A percentile compares a stretch with the other conserved stretches of the same genome.
Conservation (phyloP, 2,113 vertebrate genomes). For the Narcine bancroftii region DNA sequence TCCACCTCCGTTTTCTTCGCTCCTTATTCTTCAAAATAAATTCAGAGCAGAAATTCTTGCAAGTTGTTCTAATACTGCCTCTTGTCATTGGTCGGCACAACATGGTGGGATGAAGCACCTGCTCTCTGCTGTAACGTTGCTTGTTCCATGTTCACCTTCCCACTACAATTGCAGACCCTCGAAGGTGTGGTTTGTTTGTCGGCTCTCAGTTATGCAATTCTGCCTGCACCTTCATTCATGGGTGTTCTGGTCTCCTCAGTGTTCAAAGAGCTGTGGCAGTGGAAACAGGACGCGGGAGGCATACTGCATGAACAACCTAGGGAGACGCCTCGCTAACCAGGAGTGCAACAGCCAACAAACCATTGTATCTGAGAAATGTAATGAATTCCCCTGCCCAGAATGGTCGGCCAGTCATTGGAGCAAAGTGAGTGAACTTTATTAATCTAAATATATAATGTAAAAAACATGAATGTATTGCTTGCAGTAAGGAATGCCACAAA, state of each 20-base stretch:
- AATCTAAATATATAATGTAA: not conserved
- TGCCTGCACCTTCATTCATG: not conserved
- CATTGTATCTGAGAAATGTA: constrained; percentile 62
- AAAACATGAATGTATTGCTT: not conserved
- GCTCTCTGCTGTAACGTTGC: no score
- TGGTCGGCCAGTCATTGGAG: constrained; percentile 86
- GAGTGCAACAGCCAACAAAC: constrained; percentile 70
- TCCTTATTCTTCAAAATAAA: no score
- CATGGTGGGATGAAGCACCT: no score
- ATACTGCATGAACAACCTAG: constrained; percentile 79
- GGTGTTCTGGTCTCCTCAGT: constrained; percentile 53
- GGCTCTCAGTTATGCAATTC: not conserved
- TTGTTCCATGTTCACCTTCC: no score
- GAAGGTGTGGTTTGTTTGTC: not conserved
- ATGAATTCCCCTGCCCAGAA: constrained; percentile 72
- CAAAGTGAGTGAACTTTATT: constrained; percentile 62
- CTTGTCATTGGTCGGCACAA: no score
- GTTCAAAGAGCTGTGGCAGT: constrained; percentile 77
- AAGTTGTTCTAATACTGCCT: no score
- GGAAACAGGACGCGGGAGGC: constrained; percentile 73
- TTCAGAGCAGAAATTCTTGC: no score
- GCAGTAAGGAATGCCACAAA: not conserved
- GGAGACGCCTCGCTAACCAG: constrained; percentile 65
- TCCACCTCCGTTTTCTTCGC: no score
- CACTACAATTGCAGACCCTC: no score